Evolutionary conservation across 1,140 invertebrate species (phyloP).

Genomic region (Palaemon carinicauda): DNA sequence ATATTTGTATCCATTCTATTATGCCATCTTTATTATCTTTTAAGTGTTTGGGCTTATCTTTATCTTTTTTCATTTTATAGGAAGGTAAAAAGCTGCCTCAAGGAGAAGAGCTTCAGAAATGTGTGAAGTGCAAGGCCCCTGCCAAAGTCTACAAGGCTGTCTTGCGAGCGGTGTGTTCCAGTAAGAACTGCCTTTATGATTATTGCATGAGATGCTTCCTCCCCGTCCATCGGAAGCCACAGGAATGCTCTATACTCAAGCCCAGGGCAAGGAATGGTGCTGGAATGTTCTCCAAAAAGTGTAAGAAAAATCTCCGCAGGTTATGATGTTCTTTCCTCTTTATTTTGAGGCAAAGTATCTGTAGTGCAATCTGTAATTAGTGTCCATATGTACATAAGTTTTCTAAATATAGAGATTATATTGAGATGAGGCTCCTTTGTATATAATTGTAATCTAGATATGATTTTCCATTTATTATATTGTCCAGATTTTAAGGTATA

Average conservation of each 20-base stretch:
- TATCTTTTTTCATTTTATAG: constrained; percentile 5
- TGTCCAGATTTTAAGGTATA: no score
- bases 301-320: constrained; percentile 34
- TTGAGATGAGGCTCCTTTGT: no score
- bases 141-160: constrained; percentile 7
- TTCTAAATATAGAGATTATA: no score
- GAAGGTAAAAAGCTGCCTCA: constrained; percentile 20
- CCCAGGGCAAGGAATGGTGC: constrained; percentile 18
- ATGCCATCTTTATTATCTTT: no score
- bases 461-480: no score
- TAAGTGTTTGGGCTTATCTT: background rate
- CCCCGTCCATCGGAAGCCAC: background rate
- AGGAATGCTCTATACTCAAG: constrained; percentile 32
- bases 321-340: background rate
- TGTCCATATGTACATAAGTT: no score
- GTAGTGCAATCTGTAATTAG: no score
- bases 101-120: constrained; percentile 41
- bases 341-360: background rate
- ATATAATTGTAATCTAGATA: no score
- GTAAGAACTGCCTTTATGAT: constrained; percentile 16
- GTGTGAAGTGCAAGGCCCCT: constrained; percentile 35
- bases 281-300: constrained; percentile 34
- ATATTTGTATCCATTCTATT: background rate
- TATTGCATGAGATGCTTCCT: constrained; percentile 37
- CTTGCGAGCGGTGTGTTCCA: constrained; percentile 8